Conservation (phyloP, 1,140 invertebrate species). For the Formica exsecta region DNA sequence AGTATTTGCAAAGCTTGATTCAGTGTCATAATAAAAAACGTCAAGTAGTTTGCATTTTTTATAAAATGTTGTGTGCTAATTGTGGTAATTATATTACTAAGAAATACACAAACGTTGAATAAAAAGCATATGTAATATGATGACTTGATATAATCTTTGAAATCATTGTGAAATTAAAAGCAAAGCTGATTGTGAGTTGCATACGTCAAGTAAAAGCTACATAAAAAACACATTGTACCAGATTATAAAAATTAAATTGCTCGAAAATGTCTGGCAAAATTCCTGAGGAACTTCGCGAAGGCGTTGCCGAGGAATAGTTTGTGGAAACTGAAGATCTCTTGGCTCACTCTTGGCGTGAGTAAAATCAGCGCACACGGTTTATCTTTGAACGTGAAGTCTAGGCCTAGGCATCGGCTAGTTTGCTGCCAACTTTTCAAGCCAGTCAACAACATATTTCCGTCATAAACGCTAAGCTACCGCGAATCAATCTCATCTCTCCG, state of each 20-base stretch:
- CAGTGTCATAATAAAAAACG: neutral
- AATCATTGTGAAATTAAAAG: neutral
- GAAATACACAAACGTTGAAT: neutral
- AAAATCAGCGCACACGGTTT: constrained; percentile 40
- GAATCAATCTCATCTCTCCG: constrained; percentile 21
- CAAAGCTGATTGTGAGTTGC: neutral
- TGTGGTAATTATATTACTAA: neutral
- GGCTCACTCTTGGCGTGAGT: constrained; percentile 5
- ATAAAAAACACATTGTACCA: neutral
- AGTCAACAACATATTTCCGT: constrained; percentile 29
- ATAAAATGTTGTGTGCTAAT: neutral
- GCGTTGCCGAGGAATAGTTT: neutral
- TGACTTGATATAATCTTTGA: neutral
- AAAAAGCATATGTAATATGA: neutral
- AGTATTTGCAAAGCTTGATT: neutral
- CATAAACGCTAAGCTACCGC: neutral
- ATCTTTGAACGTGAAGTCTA: constrained; percentile 35
- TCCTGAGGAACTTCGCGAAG: neutral
- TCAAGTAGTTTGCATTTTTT: neutral
- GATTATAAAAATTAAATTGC: neutral
- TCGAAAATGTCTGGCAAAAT: neutral
- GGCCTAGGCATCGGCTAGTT: neutral
- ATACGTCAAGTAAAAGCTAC: neutral
- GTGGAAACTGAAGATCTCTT: neutral
- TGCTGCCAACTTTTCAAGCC: constrained; percentile 47